Evolutionary conservation across 2,888 invertebrate species (phyloP).

Genomic region (Sphinx pinastri): DNA sequence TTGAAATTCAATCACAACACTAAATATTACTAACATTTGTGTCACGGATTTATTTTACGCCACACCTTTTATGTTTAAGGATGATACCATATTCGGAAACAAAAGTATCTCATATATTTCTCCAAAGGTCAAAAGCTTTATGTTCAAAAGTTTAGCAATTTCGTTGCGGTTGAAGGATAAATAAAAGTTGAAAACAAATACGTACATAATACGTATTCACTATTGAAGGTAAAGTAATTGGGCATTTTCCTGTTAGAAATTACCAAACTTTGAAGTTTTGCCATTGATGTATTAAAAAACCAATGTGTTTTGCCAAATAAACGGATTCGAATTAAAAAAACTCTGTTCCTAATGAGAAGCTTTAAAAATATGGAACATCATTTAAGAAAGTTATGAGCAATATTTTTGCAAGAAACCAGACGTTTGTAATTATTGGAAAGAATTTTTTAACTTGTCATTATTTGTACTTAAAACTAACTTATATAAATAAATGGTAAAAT

Average conservation of each 20-base stretch:
- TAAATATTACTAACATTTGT: slow-evolving; percentile 18
- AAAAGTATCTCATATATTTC: slow-evolving; percentile 19
- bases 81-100: slow-evolving; percentile 15
- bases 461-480: too few relatives aligned
- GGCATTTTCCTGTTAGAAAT: not conserved
- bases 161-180: slow-evolving; percentile 5
- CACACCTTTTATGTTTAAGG: slow-evolving; percentile 14
- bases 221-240: not conserved
- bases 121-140: slow-evolving; percentile 11
- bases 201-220: not conserved
- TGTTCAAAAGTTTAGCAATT: slow-evolving; percentile 15
- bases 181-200: slow-evolving; percentile 1
- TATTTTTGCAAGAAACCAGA: too few relatives aligned
- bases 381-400: too few relatives aligned
- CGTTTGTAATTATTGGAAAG: too few relatives aligned
- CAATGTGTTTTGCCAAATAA: too few relatives aligned
- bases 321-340: too few relatives aligned
- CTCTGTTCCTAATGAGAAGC: too few relatives aligned
- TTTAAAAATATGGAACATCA: too few relatives aligned
- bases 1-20: slow-evolving; percentile 15
- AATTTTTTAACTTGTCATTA: too few relatives aligned
- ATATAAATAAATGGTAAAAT: too few relatives aligned
- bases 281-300: too few relatives aligned
- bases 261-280: too few relatives aligned
- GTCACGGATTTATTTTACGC: slow-evolving; percentile 8